Base-by-base conservation (phyloP, 1,140 invertebrate species). In the Stegodyphus mimosarum region DNA sequence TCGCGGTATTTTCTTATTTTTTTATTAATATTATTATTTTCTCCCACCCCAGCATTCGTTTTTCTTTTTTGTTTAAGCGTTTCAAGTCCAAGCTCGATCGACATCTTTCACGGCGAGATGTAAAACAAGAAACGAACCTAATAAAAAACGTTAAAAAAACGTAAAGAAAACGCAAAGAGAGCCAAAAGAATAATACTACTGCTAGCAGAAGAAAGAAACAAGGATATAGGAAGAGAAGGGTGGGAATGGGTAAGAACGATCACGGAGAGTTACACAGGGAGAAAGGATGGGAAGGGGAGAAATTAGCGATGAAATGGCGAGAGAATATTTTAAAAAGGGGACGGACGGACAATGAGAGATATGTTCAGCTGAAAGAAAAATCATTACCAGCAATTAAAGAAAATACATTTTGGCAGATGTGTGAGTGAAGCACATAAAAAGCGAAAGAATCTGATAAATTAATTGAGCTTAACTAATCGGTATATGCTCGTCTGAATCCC, bases 261-360 rank as follows among this genome's bases (percentile, higher is more conserved):
- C 33, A 33, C 53, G 18, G 52, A 73, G 17, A 4, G 17, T 10
- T 17, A 11, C 55, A 18, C 6, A 17, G 52, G 18, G n/a, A 9
- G 33, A 50, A 50, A 71, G 50, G 18, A 71, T 48, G 7, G 70
- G n/a, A 71, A 69, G 49, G n/a, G 63, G 55, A 77, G 63, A 77
- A 77, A 77, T 77, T 77, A 77, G 74, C 74, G 33, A 66, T 66
- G 55, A 77, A 77, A 77, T 77, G 55, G 63, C 74, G 33, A 55
- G 51, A 66, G 74, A 77, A 77, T 77, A 66, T 64, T 33, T 33
- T 33, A 33, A 33, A 33, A 33, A 33, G 33, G 33, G 33, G 33
- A 33, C 33, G 33, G 33, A 33, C 55, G 55, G 55, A 5, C 33
- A 33, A 5, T 60, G 15, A 60, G 55, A 60, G 15, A 11, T 60